Evolutionary conservation across 2,797 vertebrate species (phyloP).

Genomic region (Neosilurus hyrtlii): DNA sequence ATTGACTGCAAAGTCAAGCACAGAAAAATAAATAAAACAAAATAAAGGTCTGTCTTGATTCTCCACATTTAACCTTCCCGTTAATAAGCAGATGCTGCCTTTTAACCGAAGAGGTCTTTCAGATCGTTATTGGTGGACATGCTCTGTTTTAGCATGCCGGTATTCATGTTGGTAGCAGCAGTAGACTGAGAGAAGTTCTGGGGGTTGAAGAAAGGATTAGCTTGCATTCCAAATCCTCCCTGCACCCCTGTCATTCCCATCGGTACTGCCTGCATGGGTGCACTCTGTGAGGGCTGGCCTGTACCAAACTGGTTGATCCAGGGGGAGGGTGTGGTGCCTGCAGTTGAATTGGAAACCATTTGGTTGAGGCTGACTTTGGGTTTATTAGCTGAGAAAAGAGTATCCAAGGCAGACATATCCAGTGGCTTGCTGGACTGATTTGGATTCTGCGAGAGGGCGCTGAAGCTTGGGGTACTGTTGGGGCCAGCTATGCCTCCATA

Average conservation of each 20-base stretch:
- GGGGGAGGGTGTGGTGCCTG: constrained; percentile 67
- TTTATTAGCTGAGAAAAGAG: constrained; percentile 87
- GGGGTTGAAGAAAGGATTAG: constrained; percentile 95
- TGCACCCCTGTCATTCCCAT: constrained; percentile 70
- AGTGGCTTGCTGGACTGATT: constrained; percentile 70
- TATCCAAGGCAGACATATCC: constrained; percentile 90
- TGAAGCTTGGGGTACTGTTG: constrained; percentile 83
- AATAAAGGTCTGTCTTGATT: constrained; percentile 22
- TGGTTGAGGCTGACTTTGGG: constrained; percentile 95
- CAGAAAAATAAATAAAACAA: constrained; percentile 54
- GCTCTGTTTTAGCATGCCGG: constrained; percentile 81
- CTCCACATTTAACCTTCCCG: background rate
- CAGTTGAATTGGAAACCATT: constrained; percentile 76
- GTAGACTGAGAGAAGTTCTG: constrained; percentile 88
- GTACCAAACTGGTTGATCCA: constrained; percentile 87
- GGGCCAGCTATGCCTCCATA: constrained; percentile 72
- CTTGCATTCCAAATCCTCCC: constrained; percentile 89
- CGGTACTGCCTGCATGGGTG: constrained; percentile 72
- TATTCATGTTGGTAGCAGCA: constrained; percentile 65
- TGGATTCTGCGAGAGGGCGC: constrained; percentile 71
- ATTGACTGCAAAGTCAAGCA: constrained; percentile 35
- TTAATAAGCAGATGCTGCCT: background rate
- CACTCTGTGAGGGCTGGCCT: constrained; percentile 68
- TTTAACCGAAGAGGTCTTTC: constrained; percentile 96
- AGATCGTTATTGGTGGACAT: constrained; percentile 91